A percentile compares a stretch with the other conserved stretches of the same genome.
Conservation (phyloP, 2,888 invertebrate genomes). For the Trissolcus brochymenae region DNA sequence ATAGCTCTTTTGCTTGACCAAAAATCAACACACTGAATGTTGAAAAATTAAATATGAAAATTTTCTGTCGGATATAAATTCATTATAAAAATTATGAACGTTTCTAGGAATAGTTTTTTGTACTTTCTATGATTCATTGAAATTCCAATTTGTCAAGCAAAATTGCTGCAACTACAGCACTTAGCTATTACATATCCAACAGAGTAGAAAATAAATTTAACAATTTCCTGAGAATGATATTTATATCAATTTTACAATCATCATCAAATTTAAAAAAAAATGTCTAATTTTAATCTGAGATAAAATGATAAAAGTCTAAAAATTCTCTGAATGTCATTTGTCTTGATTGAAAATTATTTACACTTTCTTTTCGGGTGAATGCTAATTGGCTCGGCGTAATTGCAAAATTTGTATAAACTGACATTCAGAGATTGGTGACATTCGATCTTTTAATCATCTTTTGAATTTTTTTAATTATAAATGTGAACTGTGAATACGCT, state of each 20-base stretch:
- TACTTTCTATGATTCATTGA: not conserved
- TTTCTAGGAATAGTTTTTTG: not conserved
- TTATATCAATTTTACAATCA: not conserved
- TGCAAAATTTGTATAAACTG: no score
- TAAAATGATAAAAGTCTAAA: no score
- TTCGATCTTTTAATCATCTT: not conserved
- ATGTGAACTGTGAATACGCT: not conserved
- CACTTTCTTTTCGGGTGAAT: no score
- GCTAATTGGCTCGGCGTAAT: no score
- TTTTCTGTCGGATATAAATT: not conserved
- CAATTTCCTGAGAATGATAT: no score
- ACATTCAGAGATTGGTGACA: no score
- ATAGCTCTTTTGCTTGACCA: slow-evolving; percentile 38
- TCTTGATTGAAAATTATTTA: no score
- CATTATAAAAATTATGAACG: not conserved
- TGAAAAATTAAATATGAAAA: slow-evolving; percentile 13
- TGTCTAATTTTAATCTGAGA: not conserved
- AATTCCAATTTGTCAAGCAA: slow-evolving; percentile 16
- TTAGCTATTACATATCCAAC: not conserved
- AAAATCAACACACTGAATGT: slow-evolving; percentile 4
- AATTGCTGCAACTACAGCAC: slow-evolving; percentile 18
- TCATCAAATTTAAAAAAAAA: not conserved
- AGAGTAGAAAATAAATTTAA: not conserved
- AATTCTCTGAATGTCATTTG: no score
- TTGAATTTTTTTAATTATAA: slow-evolving; percentile 5